Base-by-base conservation (phyloP, 2,888 invertebrate genomes). In the Heliconius ismenius region DNA sequence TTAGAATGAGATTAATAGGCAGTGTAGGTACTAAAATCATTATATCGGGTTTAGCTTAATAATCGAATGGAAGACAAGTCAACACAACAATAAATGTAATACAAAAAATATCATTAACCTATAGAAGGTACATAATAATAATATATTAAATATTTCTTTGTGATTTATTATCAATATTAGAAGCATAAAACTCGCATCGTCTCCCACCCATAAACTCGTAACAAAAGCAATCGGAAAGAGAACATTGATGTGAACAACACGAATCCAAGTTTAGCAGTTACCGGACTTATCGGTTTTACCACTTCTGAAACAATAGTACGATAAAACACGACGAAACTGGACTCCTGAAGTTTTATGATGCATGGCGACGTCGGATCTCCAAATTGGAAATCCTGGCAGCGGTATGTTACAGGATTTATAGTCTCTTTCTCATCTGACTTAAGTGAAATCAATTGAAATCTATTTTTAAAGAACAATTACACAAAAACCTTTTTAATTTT, bases 191-290 rank as follows among this genome's bases (percentile, higher is more conserved):
- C 58, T 60, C 63, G 18, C 64, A 62, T 64, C 21, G 13, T 32
- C 32, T 70, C 32, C 7, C 28, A 32, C 49, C 74, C 60, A 65
- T 90, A 88, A 91, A 88, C 88, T 90, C 87, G 86, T 86, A 90
- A 91, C 90, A 91, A 91, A 89, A 83, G 89, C 87, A 82, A 89
- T 91, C 83, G 84, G 81, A 86, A 83, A 84, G 81, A 83, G 85
- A 78, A 76, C 82, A 84, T 81, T 86, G 82, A 82, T 85, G 84
- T 84, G 86, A 88, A 87, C 85, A 83, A 84, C 82, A 81, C 78
- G 78, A 82, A 83, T 83, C 82, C 82, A 83, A 87, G 86, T 88
- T 88, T 84, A 84, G 85, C 84, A 85, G 84, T 89, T 88, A 87
- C 80, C 64, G 78, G 80, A 82, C 82, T 81, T 81, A 81, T 80